Base-by-base conservation (phyloP, 2,888 invertebrate genomes). In the Notodonta dromedarius region DNA sequence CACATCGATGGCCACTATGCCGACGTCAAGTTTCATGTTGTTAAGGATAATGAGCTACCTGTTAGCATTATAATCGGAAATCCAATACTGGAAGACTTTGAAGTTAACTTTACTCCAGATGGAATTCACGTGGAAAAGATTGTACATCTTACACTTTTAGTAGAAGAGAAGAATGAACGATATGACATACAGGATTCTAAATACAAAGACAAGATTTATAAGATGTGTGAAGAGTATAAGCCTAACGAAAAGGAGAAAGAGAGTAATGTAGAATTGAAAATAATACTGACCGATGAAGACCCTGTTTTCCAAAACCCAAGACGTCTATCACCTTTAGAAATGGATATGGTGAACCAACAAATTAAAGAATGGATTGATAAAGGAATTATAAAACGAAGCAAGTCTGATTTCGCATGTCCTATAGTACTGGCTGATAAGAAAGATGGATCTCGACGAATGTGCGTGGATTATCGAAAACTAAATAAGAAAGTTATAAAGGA, bases 381-480 rank as follows among this genome's bases (percentile, higher is more conserved):
- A 40, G 50, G 51, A 39, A 61, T 61, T 9, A 39, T 54, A 0
- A 53, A 52, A 35, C 39, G n/a, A 4, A 32, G 13, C 55, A 44
- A 46, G 14, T 53, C 24, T 11, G 57, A 57, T 50, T 57, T 50
- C 39, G 48, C 57, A 56, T 16, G 44, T 46, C 46, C 56, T 16
- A 56, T 24, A 12, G 56, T 56, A 13, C 24, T 56, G 11, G 56
- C 56, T 4, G 5, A 56, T 8, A 56, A 56, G 13, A 56, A 56
- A 24, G 44, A 56, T 56, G 56, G 56, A 16, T 9, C 56, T 4
- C 12, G 4, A 0, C 14, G 69, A 24, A 9, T 69, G 69, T 88
- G 87, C 63, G 66, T 88, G 0, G 86, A 88, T 61, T 89, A 79
- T 66, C 60, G 87, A 11, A 65, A 67, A 40, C 14, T 56, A 12